Conservation (phyloP, 2,797 vertebrate species). For the Phalloptychus januarius region DNA sequence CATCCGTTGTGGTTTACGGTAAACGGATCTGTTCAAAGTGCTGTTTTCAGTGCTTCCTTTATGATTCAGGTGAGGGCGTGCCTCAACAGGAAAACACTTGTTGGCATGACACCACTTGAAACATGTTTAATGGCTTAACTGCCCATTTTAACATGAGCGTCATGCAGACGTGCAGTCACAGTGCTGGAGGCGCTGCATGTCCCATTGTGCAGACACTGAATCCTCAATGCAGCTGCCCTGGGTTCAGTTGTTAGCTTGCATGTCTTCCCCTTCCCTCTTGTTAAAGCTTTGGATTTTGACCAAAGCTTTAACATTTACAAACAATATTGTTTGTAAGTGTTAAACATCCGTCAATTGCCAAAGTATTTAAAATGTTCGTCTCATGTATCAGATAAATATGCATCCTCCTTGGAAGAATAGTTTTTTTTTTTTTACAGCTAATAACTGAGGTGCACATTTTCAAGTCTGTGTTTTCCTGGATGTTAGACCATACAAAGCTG, state of each 20-base stretch:
- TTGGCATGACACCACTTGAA: conserved; percentile 52
- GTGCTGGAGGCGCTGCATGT: conserved; percentile 7
- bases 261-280: background rate
- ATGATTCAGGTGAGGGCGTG: conserved; percentile 7
- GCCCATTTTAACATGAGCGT: conserved; percentile 50
- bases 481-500: conserved; percentile 59
- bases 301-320: conserved; percentile 46
- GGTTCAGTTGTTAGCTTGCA: background rate
- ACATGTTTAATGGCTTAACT: conserved; percentile 54
- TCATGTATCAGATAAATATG: background rate
- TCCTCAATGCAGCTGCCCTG: background rate
- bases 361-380: conserved; percentile 53
- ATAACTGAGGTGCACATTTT: conserved; percentile 18
- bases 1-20: background rate
- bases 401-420: conserved; percentile 8
- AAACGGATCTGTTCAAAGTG: background rate
- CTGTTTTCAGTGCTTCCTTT: background rate
- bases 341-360: conserved; percentile 64
- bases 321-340: conserved; percentile 48
- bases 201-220: background rate
- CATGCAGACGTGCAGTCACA: conserved; percentile 40
- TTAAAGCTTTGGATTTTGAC: conserved; percentile 38
- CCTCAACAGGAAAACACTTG: conserved; percentile 29
- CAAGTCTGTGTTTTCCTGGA: conserved; percentile 53
- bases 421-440: conserved; percentile 3